Evolutionary conservation across 2,888 invertebrate genomes (phyloP).

Genomic region (Leptinotarsa juncta): DNA sequence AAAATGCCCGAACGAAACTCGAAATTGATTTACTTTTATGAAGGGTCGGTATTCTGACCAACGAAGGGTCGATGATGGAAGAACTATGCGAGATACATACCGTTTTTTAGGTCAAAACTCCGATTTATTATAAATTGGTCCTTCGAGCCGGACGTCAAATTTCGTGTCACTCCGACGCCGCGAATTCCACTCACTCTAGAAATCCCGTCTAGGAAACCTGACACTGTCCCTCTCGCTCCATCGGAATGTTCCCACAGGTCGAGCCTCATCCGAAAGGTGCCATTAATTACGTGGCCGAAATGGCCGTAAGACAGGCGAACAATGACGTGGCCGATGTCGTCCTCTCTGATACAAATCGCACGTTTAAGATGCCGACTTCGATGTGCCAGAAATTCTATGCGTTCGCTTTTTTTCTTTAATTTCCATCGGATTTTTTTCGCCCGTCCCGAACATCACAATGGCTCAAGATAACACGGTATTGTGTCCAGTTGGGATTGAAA

Average conservation of each 20-base stretch:
- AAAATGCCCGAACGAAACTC: constrained; percentile 1
- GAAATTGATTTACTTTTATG: constrained; percentile 1
- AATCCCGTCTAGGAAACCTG: constrained; percentile 14
- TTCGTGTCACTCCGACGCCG: not conserved
- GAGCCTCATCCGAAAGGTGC: constrained; percentile 51
- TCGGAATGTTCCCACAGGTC: constrained; percentile 56
- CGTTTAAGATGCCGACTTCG: constrained; percentile 50
- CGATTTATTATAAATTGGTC: constrained; percentile 3
- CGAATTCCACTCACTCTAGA: not conserved
- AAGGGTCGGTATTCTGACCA: not conserved
- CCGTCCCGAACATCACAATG: constrained; percentile 26
- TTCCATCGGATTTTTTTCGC: constrained; percentile 34
- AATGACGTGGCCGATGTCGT: constrained; percentile 55
- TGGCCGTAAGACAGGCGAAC: constrained; percentile 55
- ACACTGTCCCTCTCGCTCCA: constrained; percentile 4
- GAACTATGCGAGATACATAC: not conserved
- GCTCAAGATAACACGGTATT: constrained; percentile 39
- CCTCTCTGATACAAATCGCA: constrained; percentile 53
- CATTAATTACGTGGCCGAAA: constrained; percentile 58
- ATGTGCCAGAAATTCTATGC: constrained; percentile 49
- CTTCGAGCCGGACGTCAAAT: not conserved
- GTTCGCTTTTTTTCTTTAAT: constrained; percentile 40
- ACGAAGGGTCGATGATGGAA: not conserved
- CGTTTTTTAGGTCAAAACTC: not conserved
- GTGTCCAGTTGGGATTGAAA: constrained; percentile 32